A percentile compares a stretch with the other conserved stretches of the same genome.
Conservation (phyloP, 2,797 vertebrate species). For the Enoplosus armatus region DNA sequence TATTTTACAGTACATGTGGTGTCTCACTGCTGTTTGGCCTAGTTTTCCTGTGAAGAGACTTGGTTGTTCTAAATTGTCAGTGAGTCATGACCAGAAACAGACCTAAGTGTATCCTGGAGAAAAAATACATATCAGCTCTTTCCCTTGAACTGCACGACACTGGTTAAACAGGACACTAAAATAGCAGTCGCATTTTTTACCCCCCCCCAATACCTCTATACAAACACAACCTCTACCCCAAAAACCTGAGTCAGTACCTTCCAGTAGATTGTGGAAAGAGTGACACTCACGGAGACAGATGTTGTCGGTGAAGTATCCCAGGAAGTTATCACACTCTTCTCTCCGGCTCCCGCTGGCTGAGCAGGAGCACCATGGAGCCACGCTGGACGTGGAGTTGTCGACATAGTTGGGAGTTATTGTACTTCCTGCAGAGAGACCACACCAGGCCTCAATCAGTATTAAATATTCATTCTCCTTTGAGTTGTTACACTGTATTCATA, state of each 20-base stretch:
- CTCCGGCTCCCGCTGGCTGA: slow-evolving; percentile 89
- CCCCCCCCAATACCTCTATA: background rate
- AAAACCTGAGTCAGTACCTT: background rate
- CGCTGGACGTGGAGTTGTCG: slow-evolving; percentile 93
- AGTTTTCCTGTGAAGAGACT: slow-evolving; percentile 19
- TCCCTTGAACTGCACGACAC: background rate
- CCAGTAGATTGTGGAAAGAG: background rate
- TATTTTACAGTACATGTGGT: slow-evolving; percentile 6
- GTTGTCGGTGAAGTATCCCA: slow-evolving; percentile 91
- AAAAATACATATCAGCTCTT: background rate
- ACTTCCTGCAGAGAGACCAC: slow-evolving; percentile 87
- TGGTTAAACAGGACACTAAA: background rate
- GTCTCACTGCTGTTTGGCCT: background rate
- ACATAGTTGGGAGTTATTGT: slow-evolving; percentile 96
- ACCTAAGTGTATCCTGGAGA: background rate
- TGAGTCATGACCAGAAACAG: slow-evolving; percentile 1
- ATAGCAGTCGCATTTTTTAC: background rate
- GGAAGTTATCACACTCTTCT: slow-evolving; percentile 90
- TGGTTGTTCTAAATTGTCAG: background rate
- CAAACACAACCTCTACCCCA: slow-evolving; percentile 14
- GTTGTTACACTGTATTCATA: slow-evolving; percentile 39
- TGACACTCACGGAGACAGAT: slow-evolving; percentile 92
- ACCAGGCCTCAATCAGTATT: slow-evolving; percentile 58
- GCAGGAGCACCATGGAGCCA: slow-evolving; percentile 96
- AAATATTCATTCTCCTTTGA: slow-evolving; percentile 67